phyloP scores from a whole-genome alignment of 1,140 invertebrate genomes.

The Musca domestica region DNA sequence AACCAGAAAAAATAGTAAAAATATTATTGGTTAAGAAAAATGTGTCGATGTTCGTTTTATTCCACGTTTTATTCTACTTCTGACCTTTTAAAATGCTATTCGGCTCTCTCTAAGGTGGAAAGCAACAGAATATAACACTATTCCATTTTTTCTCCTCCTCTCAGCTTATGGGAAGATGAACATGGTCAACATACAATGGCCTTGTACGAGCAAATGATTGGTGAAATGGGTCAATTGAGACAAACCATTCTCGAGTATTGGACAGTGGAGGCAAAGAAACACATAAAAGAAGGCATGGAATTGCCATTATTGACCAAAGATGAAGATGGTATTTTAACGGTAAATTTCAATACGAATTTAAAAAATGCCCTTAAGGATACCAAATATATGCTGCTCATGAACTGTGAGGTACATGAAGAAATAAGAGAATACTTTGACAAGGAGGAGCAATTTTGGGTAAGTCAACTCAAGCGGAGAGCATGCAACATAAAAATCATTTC shows the following conservation, averaged over 20 bases:
- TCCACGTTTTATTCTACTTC: no score
- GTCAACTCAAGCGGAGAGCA: constrained; percentile 16
- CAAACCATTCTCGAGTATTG: constrained; percentile 34
- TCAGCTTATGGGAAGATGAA: constrained; percentile 40
- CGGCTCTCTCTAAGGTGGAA: no score
- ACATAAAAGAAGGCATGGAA: constrained; percentile 33
- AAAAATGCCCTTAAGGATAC: constrained; percentile 40
- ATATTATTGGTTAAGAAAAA: no score
- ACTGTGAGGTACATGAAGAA: constrained; percentile 31
- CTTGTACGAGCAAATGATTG: constrained; percentile 32
- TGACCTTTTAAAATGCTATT: no score
- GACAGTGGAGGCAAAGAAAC: constrained; percentile 30
- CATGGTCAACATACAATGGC: constrained; percentile 31
- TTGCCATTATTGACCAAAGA: constrained; percentile 30
- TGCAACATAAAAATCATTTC: not conserved
- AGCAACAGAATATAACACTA: not conserved
- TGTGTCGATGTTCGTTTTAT: no score
- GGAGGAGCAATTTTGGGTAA: constrained; percentile 56
- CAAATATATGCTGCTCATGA: constrained; percentile 34
- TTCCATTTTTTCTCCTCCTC: not conserved
- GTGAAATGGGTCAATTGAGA: constrained; percentile 34
- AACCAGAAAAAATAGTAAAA: no score
- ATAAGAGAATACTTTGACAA: constrained; percentile 54
- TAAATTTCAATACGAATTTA: constrained; percentile 53
- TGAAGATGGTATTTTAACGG: constrained; percentile 31